Percentiles rank a stretch among this genome's conserved stretches.
These are phyloP conservation scores for Asbolus verrucosus DNA, from an alignment of 1,140 invertebrate genomes.

Conservation along the genomic window DNA sequence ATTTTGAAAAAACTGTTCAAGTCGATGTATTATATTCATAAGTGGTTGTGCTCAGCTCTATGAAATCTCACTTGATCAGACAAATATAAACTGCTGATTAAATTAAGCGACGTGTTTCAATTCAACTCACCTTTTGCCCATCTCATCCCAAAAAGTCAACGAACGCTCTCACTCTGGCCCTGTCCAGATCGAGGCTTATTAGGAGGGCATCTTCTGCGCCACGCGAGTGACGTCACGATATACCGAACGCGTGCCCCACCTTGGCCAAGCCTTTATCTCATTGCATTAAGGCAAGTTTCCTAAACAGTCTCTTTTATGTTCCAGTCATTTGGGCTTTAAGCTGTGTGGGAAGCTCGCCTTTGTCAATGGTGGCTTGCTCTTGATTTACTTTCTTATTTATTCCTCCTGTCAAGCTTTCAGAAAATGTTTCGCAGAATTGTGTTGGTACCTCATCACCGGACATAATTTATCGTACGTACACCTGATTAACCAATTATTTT, in stretches of 20 bases:
- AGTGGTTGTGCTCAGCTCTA: conserved; percentile 57
- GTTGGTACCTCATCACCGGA: background rate
- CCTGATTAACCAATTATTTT: background rate
- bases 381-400: conserved; percentile 49
- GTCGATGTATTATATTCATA: conserved; percentile 55
- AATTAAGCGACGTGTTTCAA: conserved; percentile 39
- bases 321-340: conserved; percentile 54
- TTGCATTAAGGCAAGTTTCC: conserved; percentile 58
- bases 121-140: conserved; percentile 26
- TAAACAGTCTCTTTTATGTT: conserved; percentile 58
- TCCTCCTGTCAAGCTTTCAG: conserved; percentile 39
- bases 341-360: conserved; percentile 53
- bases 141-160: conserved; percentile 43
- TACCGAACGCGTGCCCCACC: conserved; percentile 59
- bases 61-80: conserved; percentile 56
- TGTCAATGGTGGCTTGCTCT: conserved; percentile 55
- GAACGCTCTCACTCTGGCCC: conserved; percentile 31
- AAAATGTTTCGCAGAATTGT: conserved; percentile 4
- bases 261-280: conserved; percentile 59
- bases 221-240: conserved; percentile 58
- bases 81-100: conserved; percentile 57
- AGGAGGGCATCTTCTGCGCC: conserved; percentile 54
- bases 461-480: background rate
- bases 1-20: conserved; percentile 57
- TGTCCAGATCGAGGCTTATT: conserved; percentile 50